A percentile compares a stretch with the other conserved stretches of the same genome.
These are phyloP conservation scores for Leptopterna dolabrata DNA, from an alignment of 2,888 invertebrate species.

Conservation along the genomic window DNA sequence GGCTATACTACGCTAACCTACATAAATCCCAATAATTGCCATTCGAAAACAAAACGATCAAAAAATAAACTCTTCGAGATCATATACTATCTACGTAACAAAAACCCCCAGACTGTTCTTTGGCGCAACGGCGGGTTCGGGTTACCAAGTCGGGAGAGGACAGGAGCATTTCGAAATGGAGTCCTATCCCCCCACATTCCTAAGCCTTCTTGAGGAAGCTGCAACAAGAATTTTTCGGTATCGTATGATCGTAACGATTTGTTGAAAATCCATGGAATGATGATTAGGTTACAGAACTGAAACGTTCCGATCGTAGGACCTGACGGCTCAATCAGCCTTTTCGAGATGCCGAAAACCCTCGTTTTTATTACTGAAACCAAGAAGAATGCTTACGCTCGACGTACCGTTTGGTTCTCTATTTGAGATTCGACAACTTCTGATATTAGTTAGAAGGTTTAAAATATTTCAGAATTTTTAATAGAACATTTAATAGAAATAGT, in stretches of 20 bases:
- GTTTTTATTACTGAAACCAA: no score
- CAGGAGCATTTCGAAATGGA: not conserved
- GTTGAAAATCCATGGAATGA: not conserved
- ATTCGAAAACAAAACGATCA: not conserved
- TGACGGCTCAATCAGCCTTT: no score
- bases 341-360: no score
- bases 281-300: not conserved
- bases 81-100: not conserved
- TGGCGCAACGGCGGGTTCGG: not conserved
- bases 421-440: no score
- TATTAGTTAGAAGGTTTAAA: no score
- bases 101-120: not conserved
- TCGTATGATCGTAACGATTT: not conserved
- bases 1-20: not conserved
- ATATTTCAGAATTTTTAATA: no score
- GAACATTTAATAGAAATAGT: no score
- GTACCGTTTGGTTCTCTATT: no score
- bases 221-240: not conserved
- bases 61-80: not conserved
- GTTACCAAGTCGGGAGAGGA: not conserved
- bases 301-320: no score
- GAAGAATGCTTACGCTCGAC: no score
- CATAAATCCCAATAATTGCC: slow-evolving; percentile 1
- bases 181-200: not conserved
- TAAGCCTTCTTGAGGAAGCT: not conserved